A percentile compares a stretch with the other conserved stretches of the same genome.
These are phyloP conservation scores for Protonemura montana DNA, from an alignment of 2,888 invertebrate species.

Conservation along the genomic window DNA sequence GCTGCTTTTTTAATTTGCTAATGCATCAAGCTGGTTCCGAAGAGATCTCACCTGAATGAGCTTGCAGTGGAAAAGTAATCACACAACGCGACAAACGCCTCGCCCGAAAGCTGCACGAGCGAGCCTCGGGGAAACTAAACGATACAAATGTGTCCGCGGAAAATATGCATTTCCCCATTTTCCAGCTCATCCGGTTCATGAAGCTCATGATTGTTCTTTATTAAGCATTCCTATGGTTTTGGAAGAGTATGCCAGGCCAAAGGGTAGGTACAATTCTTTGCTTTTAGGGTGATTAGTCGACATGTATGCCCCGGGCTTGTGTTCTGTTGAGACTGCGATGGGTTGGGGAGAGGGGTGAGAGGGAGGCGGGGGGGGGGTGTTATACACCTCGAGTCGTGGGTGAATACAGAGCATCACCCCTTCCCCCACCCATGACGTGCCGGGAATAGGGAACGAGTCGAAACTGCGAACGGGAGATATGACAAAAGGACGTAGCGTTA, in stretches of 20 bases:
- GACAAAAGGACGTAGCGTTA: too few relatives aligned
- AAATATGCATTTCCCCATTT: not conserved
- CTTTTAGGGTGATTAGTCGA: slow-evolving; percentile 7
- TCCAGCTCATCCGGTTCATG: not conserved
- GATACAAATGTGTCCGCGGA: not conserved
- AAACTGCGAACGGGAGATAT: too few relatives aligned
- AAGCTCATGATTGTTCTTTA: not conserved
- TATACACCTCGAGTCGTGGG: not conserved
- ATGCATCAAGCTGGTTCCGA: not conserved
- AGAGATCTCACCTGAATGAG: not conserved
- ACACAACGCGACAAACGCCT: not conserved
- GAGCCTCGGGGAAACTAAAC: not conserved
- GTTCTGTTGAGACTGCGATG: not conserved
- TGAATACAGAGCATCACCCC: not conserved
- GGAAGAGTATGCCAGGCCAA: not conserved
- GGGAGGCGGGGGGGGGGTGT: not conserved
- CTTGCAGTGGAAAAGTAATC: not conserved
- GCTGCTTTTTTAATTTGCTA: not conserved
- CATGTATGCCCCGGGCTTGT: not conserved
- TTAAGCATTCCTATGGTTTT: not conserved
- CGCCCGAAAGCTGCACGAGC: not conserved
- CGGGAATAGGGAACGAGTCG: not conserved
- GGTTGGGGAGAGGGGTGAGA: not conserved
- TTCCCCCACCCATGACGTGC: not conserved
- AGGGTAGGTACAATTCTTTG: not conserved